Base-by-base conservation (phyloP, 2,113 vertebrate species). In the Gambusia affinis region DNA sequence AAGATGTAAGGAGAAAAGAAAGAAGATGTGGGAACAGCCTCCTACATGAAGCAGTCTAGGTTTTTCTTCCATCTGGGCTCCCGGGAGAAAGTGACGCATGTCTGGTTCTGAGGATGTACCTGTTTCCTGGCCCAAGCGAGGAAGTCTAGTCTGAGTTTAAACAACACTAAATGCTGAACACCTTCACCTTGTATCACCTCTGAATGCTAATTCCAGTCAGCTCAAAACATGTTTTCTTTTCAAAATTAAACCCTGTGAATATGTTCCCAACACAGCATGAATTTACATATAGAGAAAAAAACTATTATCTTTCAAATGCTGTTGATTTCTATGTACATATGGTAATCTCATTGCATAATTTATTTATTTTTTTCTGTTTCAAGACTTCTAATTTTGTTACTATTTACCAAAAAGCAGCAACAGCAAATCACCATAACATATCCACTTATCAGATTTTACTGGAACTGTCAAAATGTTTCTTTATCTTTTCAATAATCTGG, bases 381-480 rank as follows among this genome's bases (percentile, higher is more conserved):
- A 42, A 42, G 80, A 12, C 81, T 83, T 85, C 37, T 24, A 77
- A 75, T 80, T 80, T 70, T 27, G 72, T 69, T 83, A 54, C 82
- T 12, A 37, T 75, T 85, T 84, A 54, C 37, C 12, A 63, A 68
- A 63, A 66, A 80, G 67, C 12, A 42, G 39, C 39, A 39, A 68
- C 73, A 77, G 77, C 73, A 84, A 80, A 85, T 44, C 82, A 71
- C 77, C 86, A 78, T 82, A 74, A 54, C 81, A 54, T 69, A 90
- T 88, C 83, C 75, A 78, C 85, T 91, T 79, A 89, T 91, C 84
- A 85, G 79, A 88, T 90, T 89, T 79, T 60, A 82, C 80, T 80
- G 79, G 12, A 83, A 79, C 75, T 84, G 80, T 84, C 77, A 85
- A 67, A 81, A 60, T 78, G 51, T 80, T 77, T 54, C 63, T 82